Base-by-base conservation (phyloP, 2,888 invertebrate species). In the Unio delphinus region DNA sequence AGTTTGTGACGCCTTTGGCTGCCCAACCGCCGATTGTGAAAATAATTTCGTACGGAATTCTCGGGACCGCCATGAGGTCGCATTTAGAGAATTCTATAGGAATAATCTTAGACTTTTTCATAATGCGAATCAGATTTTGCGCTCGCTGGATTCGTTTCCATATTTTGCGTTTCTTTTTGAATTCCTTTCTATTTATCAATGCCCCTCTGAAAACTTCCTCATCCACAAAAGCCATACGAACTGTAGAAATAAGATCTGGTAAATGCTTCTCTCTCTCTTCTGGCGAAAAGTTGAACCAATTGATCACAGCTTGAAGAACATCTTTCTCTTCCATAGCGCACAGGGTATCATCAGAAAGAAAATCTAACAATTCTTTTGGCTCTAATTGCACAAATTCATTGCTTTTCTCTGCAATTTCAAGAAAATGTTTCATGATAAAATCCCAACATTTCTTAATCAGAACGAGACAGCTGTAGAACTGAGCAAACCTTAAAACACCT, bases 31-130 rank as follows among this genome's bases (percentile, higher is more conserved):
- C 95, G 75, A 95, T 93, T 0, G 94, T 95, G 89, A 97, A 96
- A 15, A 96, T 92, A 28, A 97, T 94, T 90, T 96, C 96, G 87
- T 95, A 95, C 0, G 97, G 97, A 7, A 96, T 93, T n/a, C 96
- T 94, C 11, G 86, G 84, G 30, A 77, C 73, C 30, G 82, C 64
- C 45, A 45, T 45, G 45, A 45, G 45, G 45, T 45, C 45, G 66
- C 74, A 70, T 23, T 61, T 61, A 6, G 70, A 34, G 6, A 73
- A 55, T n/a, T 65, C 64, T 54, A 45, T 55, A 3, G 73, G 66
- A 55, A 59, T 28, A n/a, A 68, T 60, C n/a, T 61, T 73, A 26
- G 68, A 64, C n/a, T 69, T 73, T 26, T 69, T 67, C 34, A 69
- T 67, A 56, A 67, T 75, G 65, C 78, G 76, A n/a, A 73, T 68